Conservation (phyloP, 2,888 invertebrate genomes). For the Aricia artaxerxes region DNA sequence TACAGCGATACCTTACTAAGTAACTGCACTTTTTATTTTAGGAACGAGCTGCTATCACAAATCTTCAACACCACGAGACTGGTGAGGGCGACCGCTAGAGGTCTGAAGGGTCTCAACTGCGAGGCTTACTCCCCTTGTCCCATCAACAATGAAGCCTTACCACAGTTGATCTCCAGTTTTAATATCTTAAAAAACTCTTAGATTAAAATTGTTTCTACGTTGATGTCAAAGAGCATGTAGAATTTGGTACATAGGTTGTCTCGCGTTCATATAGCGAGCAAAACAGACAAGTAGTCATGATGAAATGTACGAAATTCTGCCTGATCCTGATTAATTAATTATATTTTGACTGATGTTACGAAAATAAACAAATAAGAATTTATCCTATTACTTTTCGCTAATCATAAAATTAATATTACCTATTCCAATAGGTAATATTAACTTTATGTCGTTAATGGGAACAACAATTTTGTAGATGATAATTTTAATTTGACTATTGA, state of each 20-base stretch:
- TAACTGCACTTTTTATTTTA: slow-evolving; percentile 48
- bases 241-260: no score
- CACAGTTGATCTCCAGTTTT: slow-evolving; percentile 46
- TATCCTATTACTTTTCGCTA: no score
- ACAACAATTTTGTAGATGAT: no score
- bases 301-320: background rate
- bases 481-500: no score
- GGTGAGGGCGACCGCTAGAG: slow-evolving; percentile 71
- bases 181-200: slow-evolving; percentile 31
- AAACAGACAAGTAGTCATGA: background rate
- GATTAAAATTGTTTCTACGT: background rate
- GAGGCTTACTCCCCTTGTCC: slow-evolving; percentile 65
- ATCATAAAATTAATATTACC: no score
- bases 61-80: slow-evolving; percentile 73
- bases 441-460: no score
- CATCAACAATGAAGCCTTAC: slow-evolving; percentile 52
- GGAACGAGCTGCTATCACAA: slow-evolving; percentile 68
- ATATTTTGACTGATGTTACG: background rate
- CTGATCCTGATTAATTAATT: background rate
- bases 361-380: background rate
- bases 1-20: background rate
- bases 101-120: slow-evolving; percentile 67
- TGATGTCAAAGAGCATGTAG: no score
- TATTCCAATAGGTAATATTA: no score
- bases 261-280: background rate